phyloP scores from a whole-genome alignment of 2,888 invertebrate species.

The Tyria jacobaeae region DNA sequence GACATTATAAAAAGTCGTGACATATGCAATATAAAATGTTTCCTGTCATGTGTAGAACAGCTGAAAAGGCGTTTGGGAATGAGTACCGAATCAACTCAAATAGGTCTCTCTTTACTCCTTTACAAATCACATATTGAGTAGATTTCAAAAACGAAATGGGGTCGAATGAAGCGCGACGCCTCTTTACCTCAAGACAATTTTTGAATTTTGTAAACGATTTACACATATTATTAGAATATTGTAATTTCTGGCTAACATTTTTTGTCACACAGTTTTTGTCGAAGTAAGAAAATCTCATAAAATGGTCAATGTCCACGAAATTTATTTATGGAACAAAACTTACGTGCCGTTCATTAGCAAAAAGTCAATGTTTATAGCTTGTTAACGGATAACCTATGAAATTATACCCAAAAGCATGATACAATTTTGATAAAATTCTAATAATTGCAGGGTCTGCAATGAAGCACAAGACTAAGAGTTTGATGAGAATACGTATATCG shows the following conservation, averaged over 20 bases:
- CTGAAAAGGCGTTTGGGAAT: conserved; percentile 8
- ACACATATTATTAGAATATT: not conserved
- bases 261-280: not conserved
- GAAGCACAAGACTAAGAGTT: conserved; percentile 6
- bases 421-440: not conserved
- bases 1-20: conserved; percentile 33
- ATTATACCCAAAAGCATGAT: too few species aligned
- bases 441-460: not conserved
- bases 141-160: conserved; percentile 10
- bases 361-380: too few species aligned
- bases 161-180: conserved; percentile 2
- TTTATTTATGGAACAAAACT: too few species aligned
- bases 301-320: not conserved
- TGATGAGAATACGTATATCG: conserved; percentile 9
- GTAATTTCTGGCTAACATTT: not conserved
- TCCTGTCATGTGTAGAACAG: conserved; percentile 35
- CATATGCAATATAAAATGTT: conserved; percentile 44
- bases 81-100: conserved; percentile 11
- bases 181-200: conserved; percentile 10
- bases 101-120: conserved; percentile 7
- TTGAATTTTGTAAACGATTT: conserved; percentile 12
- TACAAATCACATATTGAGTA: conserved; percentile 11
- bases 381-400: too few species aligned
- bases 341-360: too few species aligned
- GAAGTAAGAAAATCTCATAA: not conserved